Base-by-base conservation (phyloP, 1,140 invertebrate genomes). In the honey bee (Apis mellifera) region DNA sequence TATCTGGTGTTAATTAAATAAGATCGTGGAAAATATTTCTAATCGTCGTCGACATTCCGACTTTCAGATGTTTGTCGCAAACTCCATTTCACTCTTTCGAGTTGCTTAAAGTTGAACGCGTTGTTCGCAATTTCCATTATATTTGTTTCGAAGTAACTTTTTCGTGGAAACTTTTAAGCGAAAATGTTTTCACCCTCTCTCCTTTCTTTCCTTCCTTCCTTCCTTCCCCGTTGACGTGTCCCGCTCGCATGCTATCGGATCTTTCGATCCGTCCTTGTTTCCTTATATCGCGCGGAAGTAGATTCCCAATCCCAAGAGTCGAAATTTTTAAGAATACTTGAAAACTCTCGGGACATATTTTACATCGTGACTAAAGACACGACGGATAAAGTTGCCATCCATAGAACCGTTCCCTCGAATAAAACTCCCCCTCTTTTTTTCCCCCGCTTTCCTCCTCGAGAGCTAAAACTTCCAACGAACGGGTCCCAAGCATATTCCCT, bases 71-170 rank as follows among this genome's bases (percentile, higher is more conserved):
- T 81, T 60, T 50, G 21, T 48, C 21, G 64, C n/a, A 68, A 74
- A 75, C 19, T 82, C 65, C 42, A 42, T 60, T 59, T 32, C 57
- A 15, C 13, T 57, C 21, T 59, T 13, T 21, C 21, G 19, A 73
- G 54, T 79, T 54, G 32, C 62, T 57, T 32, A 65, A 76, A 84
- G 48, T 84, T 84, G 42, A 66, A 68, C 78, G 55, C 78, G 42
- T 72, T 76, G 68, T 71, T 69, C 68, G 66, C 60, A 84, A 84
- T 84, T 82, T 84, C 79, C 79, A 82, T 84, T 82, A 82, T 84
- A 84, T 84, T 84, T 82, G 79, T 82, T 82, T 72, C 68, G 19
- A 42, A 57, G 57, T 26, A 66, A 69, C 57, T 64, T 82, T 68
- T 59, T 65, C 71, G 71, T 71, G 9, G 78, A 42, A 84, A 81